These are phyloP conservation scores for Platorchestia sp. DNA, from an alignment of 1,140 invertebrate species.

Conservation along the genomic window DNA sequence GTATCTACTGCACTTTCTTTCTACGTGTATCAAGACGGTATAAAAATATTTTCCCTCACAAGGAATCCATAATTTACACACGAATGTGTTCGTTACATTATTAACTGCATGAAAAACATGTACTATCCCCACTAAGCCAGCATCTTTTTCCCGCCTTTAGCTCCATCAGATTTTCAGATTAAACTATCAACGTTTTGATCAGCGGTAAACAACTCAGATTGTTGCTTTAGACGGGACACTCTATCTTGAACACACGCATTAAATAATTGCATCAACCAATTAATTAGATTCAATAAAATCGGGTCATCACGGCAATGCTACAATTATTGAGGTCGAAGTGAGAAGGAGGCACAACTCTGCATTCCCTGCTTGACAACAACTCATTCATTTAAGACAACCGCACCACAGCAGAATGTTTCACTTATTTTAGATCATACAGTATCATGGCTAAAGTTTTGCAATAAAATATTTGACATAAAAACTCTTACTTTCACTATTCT, in stretches of 20 bases:
- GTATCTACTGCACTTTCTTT: neutral
- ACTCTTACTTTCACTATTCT: too few species aligned
- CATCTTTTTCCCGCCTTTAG: neutral
- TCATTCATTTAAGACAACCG: too few species aligned
- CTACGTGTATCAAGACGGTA: neutral
- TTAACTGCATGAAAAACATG: neutral
- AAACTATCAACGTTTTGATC: neutral
- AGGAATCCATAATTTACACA: neutral
- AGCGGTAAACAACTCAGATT: neutral
- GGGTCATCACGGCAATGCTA: neutral
- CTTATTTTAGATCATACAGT: too few species aligned
- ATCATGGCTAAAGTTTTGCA: too few species aligned
- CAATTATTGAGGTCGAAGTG: neutral
- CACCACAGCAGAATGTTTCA: too few species aligned
- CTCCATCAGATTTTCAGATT: too few species aligned
- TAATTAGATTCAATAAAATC: neutral
- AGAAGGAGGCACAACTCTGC: neutral
- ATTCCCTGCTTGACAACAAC: neutral
- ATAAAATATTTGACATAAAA: too few species aligned
- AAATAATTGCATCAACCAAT: neutral
- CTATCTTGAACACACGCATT: neutral
- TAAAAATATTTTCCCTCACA: neutral
- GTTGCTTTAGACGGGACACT: neutral
- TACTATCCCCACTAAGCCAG: neutral
- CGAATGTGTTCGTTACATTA: neutral